phyloP scores from a whole-genome alignment of 2,888 invertebrate species.

The Alloplasta piceator region DNA sequence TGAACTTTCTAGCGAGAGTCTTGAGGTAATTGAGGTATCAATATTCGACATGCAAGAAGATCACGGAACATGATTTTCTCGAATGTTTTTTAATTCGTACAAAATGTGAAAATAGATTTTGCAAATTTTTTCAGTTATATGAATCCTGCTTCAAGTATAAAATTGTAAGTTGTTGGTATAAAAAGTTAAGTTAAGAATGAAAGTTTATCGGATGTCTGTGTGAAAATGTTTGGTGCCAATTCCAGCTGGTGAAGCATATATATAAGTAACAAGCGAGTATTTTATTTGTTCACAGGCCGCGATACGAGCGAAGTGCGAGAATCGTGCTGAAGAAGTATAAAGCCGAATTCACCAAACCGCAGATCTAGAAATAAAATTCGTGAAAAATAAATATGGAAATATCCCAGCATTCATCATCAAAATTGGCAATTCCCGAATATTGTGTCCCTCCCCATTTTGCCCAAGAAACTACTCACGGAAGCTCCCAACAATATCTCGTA shows the following conservation, averaged over 20 bases:
- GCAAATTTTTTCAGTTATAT: too few relatives aligned
- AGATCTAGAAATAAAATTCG: conserved; percentile 86
- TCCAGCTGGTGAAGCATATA: neutral
- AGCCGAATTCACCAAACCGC: conserved; percentile 89
- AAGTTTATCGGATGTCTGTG: neutral
- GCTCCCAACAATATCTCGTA: conserved; percentile 90
- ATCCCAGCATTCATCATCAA: neutral
- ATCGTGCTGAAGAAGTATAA: conserved; percentile 91
- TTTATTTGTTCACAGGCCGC: conserved; percentile 86
- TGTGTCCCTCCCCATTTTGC: neutral
- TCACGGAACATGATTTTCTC: too few relatives aligned
- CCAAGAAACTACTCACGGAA: conserved; percentile 85
- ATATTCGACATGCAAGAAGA: too few relatives aligned
- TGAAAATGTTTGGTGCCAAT: neutral
- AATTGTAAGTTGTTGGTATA: conserved; percentile 21
- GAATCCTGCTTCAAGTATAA: conserved; percentile 30
- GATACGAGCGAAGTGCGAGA: conserved; percentile 90
- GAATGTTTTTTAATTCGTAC: too few relatives aligned
- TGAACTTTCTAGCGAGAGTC: too few relatives aligned
- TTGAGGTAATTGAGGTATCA: too few relatives aligned
- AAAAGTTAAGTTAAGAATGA: conserved; percentile 10
- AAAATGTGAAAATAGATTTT: neutral
- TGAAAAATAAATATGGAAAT: neutral
- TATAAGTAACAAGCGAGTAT: neutral
- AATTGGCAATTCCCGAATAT: neutral